Percentiles rank a stretch among this genome's conserved stretches.
These are phyloP conservation scores for Apteryx owenii DNA, from an alignment of 2,113 vertebrate species.

Conservation along the genomic window DNA sequence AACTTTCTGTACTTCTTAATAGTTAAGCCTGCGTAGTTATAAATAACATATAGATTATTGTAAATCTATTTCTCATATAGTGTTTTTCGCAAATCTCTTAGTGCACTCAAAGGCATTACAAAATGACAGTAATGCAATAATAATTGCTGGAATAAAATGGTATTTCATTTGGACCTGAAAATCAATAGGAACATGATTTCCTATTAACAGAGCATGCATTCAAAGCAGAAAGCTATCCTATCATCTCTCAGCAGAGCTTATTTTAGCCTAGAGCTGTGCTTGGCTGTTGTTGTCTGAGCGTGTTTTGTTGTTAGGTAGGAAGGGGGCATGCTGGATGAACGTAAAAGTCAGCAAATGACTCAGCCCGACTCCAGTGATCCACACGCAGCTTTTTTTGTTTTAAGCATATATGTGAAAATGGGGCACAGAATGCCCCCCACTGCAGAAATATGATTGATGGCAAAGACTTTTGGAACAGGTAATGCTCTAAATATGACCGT, in stretches of 20 bases:
- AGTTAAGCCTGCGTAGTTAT: neutral
- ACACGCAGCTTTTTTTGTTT: neutral
- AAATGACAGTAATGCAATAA: neutral
- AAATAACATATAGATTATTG: neutral
- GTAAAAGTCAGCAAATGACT: constrained; percentile 40
- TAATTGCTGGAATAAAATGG: neutral
- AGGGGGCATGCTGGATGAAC: constrained; percentile 10
- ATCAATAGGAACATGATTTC: neutral
- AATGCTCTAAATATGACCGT: neutral
- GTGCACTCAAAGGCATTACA: neutral
- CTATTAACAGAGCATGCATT: constrained; percentile 1
- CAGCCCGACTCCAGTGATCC: neutral
- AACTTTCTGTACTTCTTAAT: neutral
- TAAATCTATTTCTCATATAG: neutral
- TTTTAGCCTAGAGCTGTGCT: constrained; percentile 52
- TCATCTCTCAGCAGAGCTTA: constrained; percentile 53
- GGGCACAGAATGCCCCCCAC: neutral
- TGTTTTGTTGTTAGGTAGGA: constrained; percentile 56
- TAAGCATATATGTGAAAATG: neutral
- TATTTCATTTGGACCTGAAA: neutral
- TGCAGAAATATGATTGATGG: neutral
- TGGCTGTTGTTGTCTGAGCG: constrained; percentile 26
- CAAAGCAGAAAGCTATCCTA: constrained; percentile 38
- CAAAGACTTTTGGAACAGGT: neutral
- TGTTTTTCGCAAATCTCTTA: neutral